These are phyloP conservation scores for Muscicapa adusta DNA, from an alignment of 2,113 vertebrate genomes.

Conservation along the genomic window DNA sequence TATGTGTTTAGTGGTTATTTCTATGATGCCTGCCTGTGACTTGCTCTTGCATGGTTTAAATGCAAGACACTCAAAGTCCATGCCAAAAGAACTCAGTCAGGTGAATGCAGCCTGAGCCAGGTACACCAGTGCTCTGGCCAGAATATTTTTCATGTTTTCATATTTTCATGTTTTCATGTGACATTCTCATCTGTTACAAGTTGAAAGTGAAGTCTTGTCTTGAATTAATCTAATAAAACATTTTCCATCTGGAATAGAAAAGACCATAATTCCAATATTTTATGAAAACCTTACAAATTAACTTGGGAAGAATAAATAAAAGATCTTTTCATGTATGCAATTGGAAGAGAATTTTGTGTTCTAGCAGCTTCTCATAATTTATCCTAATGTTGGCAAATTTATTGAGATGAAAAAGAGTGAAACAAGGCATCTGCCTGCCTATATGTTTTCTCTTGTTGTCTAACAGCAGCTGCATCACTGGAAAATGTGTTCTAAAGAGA, in stretches of 20 bases:
- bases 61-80: background rate
- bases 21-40: background rate
- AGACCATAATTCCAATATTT: background rate
- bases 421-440: background rate
- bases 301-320: background rate
- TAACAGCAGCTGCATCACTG: background rate
- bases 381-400: background rate
- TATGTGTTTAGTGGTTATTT: background rate
- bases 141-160: background rate
- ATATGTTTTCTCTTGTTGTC: background rate
- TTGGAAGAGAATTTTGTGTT: background rate
- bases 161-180: background rate
- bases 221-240: background rate
- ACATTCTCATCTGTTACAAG: rapidly evolving
- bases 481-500: background rate
- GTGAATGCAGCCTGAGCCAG: background rate
- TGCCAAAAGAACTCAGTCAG: background rate
- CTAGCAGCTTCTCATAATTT: background rate
- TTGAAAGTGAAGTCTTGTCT: background rate
- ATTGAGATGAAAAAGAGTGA: background rate
- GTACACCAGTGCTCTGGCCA: background rate
- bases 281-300: background rate
- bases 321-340: background rate
- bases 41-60: background rate
- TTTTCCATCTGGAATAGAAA: background rate